Percentiles rank a stretch among this genome's conserved stretches.
These are phyloP conservation scores for Siniperca knerii DNA, from an alignment of 2,113 vertebrate species.

Conservation along the genomic window DNA sequence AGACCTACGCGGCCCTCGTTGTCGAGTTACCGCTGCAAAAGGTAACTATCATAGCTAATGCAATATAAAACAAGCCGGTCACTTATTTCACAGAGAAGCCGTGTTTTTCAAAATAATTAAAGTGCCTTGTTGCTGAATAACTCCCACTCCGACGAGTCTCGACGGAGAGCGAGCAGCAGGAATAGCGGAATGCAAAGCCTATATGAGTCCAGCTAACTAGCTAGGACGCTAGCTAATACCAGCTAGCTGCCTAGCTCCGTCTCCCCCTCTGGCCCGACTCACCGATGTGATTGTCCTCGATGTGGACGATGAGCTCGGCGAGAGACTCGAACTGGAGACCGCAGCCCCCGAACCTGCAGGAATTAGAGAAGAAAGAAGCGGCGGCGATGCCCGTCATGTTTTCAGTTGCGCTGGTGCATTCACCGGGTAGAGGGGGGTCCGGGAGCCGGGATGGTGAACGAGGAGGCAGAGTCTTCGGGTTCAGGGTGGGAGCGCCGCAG, in stretches of 20 bases:
- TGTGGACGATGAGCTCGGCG: slow-evolving; percentile 96
- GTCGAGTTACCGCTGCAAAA: slow-evolving; percentile 40
- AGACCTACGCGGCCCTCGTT: slow-evolving; percentile 67
- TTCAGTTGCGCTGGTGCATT: slow-evolving; percentile 68
- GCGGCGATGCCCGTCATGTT: slow-evolving; percentile 98
- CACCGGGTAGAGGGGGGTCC: slow-evolving; percentile 62
- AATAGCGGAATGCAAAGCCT: slow-evolving; percentile 74
- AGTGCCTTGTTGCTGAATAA: background rate
- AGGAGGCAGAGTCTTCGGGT: slow-evolving; percentile 71
- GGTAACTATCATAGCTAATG: background rate
- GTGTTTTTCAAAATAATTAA: background rate
- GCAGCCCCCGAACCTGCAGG: slow-evolving; percentile 96
- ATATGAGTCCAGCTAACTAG: slow-evolving; percentile 59
- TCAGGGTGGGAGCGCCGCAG: slow-evolving; percentile 75
- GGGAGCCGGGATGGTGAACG: slow-evolving; percentile 64
- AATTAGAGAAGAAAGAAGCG: slow-evolving; percentile 98
- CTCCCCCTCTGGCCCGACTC: slow-evolving; percentile 64
- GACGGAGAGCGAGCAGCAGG: slow-evolving; percentile 37
- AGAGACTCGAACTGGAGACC: slow-evolving; percentile 94
- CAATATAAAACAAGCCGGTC: background rate
- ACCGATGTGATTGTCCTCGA: slow-evolving; percentile 96
- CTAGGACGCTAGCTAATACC: slow-evolving; percentile 43
- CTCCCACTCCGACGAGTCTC: slow-evolving; percentile 13
- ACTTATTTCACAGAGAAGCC: background rate
- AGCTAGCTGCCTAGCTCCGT: slow-evolving; percentile 64